Conservation (phyloP, 2,113 vertebrate genomes). For the Sarotherodon lohbergeri region DNA sequence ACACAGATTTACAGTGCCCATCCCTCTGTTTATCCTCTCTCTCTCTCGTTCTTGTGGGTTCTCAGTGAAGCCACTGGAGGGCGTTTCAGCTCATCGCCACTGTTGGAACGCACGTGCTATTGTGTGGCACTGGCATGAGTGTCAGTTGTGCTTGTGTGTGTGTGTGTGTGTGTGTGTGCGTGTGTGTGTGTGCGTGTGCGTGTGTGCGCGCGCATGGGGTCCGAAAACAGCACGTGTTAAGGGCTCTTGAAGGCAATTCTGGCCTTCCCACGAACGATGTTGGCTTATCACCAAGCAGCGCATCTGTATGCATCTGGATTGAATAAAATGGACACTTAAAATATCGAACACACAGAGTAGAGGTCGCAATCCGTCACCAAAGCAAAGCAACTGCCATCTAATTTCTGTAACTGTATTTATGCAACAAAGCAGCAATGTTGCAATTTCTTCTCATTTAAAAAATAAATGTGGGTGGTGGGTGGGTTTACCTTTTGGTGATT, state of each 20-base stretch:
- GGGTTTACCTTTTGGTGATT: not conserved
- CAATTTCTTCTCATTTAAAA: not conserved
- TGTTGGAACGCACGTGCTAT: not conserved
- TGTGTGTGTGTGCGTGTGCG: not conserved
- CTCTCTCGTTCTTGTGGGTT: not conserved
- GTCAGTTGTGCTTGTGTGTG: not conserved
- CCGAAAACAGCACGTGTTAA: not conserved
- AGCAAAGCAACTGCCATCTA: not conserved
- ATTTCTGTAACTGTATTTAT: not conserved
- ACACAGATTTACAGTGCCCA: not conserved
- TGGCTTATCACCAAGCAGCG: not conserved
- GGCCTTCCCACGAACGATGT: not conserved
- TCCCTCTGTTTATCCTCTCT: not conserved
- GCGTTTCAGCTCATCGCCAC: constrained; percentile 10
- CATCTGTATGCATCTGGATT: not conserved
- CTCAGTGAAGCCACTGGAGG: constrained; percentile 29
- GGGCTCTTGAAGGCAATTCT: not conserved
- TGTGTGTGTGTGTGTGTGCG: not conserved
- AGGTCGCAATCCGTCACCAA: not conserved
- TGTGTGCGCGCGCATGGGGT: not conserved
- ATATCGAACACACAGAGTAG: not conserved
- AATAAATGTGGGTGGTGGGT: not conserved
- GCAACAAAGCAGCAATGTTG: not conserved
- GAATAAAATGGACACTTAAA: constrained; percentile 4
- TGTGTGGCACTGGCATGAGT: not conserved